phyloP scores from a whole-genome alignment of 2,113 vertebrate genomes.

The Muntiacus reevesi region DNA sequence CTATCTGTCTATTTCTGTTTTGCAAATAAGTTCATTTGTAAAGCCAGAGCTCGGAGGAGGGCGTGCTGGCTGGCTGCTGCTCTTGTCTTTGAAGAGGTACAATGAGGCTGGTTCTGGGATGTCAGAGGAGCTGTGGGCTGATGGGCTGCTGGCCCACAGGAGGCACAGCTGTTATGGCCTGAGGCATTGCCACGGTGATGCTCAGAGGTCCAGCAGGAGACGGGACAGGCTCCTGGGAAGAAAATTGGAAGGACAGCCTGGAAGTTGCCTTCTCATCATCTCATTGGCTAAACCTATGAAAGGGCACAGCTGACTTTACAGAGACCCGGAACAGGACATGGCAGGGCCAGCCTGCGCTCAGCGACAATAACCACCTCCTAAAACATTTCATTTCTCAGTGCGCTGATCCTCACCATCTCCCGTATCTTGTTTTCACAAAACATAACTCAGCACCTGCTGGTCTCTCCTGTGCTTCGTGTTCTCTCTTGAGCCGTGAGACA shows the following conservation, averaged over 20 bases:
- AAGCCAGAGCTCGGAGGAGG: not conserved
- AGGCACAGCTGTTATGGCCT: not conserved
- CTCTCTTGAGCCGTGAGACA: not conserved
- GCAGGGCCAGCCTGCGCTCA: not conserved
- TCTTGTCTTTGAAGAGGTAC: not conserved
- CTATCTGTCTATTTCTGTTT: not conserved
- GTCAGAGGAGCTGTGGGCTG: not conserved
- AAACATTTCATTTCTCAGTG: too few species aligned
- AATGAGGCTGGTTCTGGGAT: not conserved
- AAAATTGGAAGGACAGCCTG: not conserved
- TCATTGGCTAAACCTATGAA: not conserved
- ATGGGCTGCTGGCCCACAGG: not conserved
- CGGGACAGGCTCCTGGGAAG: not conserved
- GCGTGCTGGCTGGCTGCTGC: too few species aligned
- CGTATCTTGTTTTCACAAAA: accelerated
- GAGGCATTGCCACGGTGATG: not conserved
- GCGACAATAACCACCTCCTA: not conserved
- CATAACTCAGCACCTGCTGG: accelerated
- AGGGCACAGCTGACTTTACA: not conserved
- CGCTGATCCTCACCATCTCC: accelerated
- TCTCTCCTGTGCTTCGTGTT: not conserved
- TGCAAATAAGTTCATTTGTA: not conserved
- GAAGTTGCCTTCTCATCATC: not conserved
- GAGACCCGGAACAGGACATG: not conserved
- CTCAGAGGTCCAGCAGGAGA: not conserved